Evolutionary conservation across 2,113 vertebrate genomes (phyloP).

Genomic region (Maccullochella peelii): DNA sequence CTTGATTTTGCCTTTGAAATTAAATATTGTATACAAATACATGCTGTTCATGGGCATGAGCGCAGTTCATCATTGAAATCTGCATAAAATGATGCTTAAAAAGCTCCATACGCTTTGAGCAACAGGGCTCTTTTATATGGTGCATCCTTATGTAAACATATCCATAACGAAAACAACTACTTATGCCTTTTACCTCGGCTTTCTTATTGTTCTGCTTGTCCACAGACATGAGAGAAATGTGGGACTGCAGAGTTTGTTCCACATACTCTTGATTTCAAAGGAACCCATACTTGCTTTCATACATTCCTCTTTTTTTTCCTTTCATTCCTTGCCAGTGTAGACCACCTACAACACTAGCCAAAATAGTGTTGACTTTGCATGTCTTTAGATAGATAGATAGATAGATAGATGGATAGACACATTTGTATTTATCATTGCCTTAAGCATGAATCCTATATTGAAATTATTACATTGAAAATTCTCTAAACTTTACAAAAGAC

Average conservation of each 20-base stretch:
- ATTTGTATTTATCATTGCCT: slow-evolving; percentile 17
- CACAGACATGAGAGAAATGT: slow-evolving; percentile 77
- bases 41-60: slow-evolving; percentile 80
- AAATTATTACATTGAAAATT: slow-evolving; percentile 2
- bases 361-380: slow-evolving; percentile 27
- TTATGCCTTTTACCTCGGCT: slow-evolving; percentile 66
- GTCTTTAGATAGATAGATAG: neutral
- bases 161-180: slow-evolving; percentile 81
- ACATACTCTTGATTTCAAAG: slow-evolving; percentile 76
- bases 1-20: slow-evolving; percentile 85
- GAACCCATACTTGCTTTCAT: slow-evolving; percentile 50
- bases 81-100: slow-evolving; percentile 83
- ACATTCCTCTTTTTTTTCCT: slow-evolving; percentile 41
- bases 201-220: slow-evolving; percentile 71
- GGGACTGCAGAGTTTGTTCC: slow-evolving; percentile 70
- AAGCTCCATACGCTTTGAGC: slow-evolving; percentile 79
- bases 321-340: slow-evolving; percentile 49
- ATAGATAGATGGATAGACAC: neutral
- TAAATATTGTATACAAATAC: slow-evolving; percentile 84
- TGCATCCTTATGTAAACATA: slow-evolving; percentile 79
- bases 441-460: neutral
- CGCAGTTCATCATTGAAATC: slow-evolving; percentile 79
- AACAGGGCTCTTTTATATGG: slow-evolving; percentile 67
- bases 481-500: slow-evolving; percentile 12
- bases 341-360: slow-evolving; percentile 70